A percentile compares a stretch with the other conserved stretches of the same genome.
These are phyloP conservation scores for Drosophila neutralis DNA, from an alignment of 2,888 invertebrate genomes.

Conservation along the genomic window DNA sequence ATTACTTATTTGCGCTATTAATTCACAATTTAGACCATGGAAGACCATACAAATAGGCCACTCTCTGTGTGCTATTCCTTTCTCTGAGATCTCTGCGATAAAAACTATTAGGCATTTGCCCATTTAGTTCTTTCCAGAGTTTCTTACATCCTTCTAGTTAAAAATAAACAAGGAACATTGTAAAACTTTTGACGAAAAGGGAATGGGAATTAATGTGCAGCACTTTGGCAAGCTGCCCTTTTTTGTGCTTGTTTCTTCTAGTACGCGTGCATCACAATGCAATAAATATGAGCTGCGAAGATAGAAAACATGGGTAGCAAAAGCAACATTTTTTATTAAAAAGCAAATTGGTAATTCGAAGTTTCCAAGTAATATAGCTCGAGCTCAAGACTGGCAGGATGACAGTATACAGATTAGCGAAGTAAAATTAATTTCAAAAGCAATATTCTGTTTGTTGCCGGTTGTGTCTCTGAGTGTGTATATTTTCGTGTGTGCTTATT, in stretches of 20 bases:
- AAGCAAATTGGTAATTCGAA: slow-evolving; percentile 56
- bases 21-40: slow-evolving; percentile 4
- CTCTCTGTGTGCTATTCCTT: no score
- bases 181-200: slow-evolving; percentile 18
- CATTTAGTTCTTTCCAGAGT: slow-evolving; percentile 6
- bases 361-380: slow-evolving; percentile 13
- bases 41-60: neutral
- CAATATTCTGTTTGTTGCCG: slow-evolving; percentile 25
- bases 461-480: slow-evolving; percentile 7
- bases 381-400: slow-evolving; percentile 13
- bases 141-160: neutral
- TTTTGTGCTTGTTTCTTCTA: slow-evolving; percentile 12
- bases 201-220: slow-evolving; percentile 59
- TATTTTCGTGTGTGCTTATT: slow-evolving; percentile 2
- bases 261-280: slow-evolving; percentile 50
- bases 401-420: slow-evolving; percentile 58
- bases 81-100: neutral
- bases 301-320: slow-evolving; percentile 13
- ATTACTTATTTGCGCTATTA: slow-evolving; percentile 36
- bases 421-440: slow-evolving; percentile 61
- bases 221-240: slow-evolving; percentile 30
- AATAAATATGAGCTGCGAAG: slow-evolving; percentile 57
- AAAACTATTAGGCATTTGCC: neutral
- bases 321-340: slow-evolving; percentile 29
- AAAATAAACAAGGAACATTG: slow-evolving; percentile 2